These are phyloP conservation scores for Aspidapion aeneum DNA, from an alignment of 2,888 invertebrate species.

Conservation along the genomic window DNA sequence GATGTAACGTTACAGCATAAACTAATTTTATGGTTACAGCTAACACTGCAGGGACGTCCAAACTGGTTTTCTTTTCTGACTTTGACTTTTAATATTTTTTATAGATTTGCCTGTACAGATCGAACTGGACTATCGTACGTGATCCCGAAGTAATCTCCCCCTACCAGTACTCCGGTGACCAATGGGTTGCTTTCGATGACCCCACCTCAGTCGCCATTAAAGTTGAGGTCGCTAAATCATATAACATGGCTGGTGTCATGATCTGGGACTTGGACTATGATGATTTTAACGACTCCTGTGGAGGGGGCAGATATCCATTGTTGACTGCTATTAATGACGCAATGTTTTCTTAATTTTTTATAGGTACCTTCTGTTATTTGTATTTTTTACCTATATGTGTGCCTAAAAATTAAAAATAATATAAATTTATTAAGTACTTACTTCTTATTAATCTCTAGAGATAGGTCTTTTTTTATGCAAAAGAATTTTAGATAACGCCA, in stretches of 20 bases:
- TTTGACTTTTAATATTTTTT: conserved; percentile 17
- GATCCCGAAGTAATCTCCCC: conserved; percentile 50
- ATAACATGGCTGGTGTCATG: conserved; percentile 59
- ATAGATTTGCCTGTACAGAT: conserved; percentile 38
- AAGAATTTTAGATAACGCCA: too few relatives aligned
- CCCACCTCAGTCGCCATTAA: conserved; percentile 52
- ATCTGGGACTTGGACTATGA: conserved; percentile 76
- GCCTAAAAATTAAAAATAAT: too few relatives aligned
- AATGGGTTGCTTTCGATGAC: conserved; percentile 69
- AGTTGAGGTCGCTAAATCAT: conserved; percentile 36
- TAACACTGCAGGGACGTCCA: too few relatives aligned
- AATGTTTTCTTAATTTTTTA: too few relatives aligned
- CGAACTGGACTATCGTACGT: conserved; percentile 37
- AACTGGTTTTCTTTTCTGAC: too few relatives aligned
- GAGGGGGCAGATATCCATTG: conserved; percentile 34
- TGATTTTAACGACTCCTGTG: conserved; percentile 62
- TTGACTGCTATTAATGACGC: conserved; percentile 10
- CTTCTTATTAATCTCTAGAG: too few relatives aligned
- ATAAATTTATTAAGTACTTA: too few relatives aligned
- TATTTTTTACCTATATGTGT: too few relatives aligned
- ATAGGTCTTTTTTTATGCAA: too few relatives aligned
- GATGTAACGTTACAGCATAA: too few relatives aligned
- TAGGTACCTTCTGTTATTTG: too few relatives aligned
- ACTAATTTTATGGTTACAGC: too few relatives aligned
- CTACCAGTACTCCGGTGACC: conserved; percentile 53